Percentiles rank a stretch among this genome's conserved stretches.
phyloP scores from a whole-genome alignment of 2,888 invertebrate species.

The Gnatocerus cornutus region DNA sequence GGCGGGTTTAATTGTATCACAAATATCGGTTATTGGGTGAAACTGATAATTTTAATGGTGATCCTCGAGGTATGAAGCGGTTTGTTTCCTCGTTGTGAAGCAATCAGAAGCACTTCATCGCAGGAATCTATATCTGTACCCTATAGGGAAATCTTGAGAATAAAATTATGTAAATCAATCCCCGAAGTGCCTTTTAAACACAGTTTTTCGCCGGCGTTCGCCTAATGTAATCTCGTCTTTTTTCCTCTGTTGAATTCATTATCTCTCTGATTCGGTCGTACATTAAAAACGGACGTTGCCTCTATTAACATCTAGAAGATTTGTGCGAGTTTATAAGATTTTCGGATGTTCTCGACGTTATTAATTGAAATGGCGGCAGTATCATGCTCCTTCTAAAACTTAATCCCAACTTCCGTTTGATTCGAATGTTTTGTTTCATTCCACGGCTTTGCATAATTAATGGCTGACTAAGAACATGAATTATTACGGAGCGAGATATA shows the following conservation, averaged over 20 bases:
- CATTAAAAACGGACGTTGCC: conserved; percentile 24
- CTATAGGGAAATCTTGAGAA: conserved; percentile 53
- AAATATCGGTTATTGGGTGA: conserved; percentile 15
- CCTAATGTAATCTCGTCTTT: conserved; percentile 49
- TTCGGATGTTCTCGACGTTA: conserved; percentile 24
- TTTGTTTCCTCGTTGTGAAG: conserved; percentile 37
- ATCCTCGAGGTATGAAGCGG: conserved; percentile 9
- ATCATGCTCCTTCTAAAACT: conserved; percentile 41
- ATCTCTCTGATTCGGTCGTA: conserved; percentile 27
- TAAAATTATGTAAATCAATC: conserved; percentile 57
- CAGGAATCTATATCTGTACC: conserved; percentile 42
- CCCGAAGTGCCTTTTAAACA: conserved; percentile 56
- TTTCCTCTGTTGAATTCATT: conserved; percentile 49
- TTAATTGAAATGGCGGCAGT: conserved; percentile 36
- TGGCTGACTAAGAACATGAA: conserved; percentile 49
- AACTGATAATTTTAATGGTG: conserved; percentile 3
- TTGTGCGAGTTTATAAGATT: conserved; percentile 5
- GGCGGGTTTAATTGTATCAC: background rate
- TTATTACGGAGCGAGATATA: conserved; percentile 49
- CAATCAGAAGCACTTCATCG: conserved; percentile 43
- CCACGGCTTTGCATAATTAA: conserved; percentile 49
- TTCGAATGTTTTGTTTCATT: conserved; percentile 50
- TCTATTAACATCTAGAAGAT: conserved; percentile 20
- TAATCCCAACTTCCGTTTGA: conserved; percentile 48
- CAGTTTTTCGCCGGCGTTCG: conserved; percentile 51